These are phyloP conservation scores for Calephelis nemesis DNA, from an alignment of 1,140 invertebrate species.

Conservation along the genomic window DNA sequence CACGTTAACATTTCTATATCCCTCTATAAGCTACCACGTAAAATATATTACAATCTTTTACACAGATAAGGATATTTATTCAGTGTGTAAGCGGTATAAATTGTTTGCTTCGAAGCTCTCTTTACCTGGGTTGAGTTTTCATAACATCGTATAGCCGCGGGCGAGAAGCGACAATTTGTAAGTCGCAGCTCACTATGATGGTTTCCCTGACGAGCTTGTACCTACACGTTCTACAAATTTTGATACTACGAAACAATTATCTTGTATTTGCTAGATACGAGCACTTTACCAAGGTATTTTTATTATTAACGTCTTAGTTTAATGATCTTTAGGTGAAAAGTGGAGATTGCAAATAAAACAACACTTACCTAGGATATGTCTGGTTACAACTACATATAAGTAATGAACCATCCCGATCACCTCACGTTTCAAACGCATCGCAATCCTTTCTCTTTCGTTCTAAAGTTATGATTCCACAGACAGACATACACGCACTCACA, in stretches of 20 bases:
- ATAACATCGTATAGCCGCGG: conserved; percentile 59
- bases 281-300: too few relatives aligned
- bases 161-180: conserved; percentile 61
- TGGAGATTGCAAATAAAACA: too few relatives aligned
- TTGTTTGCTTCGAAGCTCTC: conserved; percentile 63
- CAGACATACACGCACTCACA: too few relatives aligned
- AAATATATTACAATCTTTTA: conserved; percentile 48
- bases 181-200: conserved; percentile 46
- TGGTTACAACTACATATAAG: too few relatives aligned
- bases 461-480: too few relatives aligned
- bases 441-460: too few relatives aligned
- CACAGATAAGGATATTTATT: conserved; percentile 63
- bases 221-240: conserved; percentile 53
- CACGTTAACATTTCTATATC: not conserved
- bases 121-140: conserved; percentile 66
- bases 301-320: too few relatives aligned
- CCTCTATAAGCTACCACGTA: conserved; percentile 26
- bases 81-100: conserved; percentile 65
- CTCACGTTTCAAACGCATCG: too few relatives aligned
- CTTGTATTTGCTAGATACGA: not conserved
- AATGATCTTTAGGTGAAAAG: too few relatives aligned
- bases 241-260: conserved; percentile 35
- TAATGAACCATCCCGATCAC: too few relatives aligned
- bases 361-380: too few relatives aligned
- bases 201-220: conserved; percentile 64